Evolutionary conservation across 2,888 invertebrate genomes (phyloP).

Genomic region (Rotaria magnacalcarata): DNA sequence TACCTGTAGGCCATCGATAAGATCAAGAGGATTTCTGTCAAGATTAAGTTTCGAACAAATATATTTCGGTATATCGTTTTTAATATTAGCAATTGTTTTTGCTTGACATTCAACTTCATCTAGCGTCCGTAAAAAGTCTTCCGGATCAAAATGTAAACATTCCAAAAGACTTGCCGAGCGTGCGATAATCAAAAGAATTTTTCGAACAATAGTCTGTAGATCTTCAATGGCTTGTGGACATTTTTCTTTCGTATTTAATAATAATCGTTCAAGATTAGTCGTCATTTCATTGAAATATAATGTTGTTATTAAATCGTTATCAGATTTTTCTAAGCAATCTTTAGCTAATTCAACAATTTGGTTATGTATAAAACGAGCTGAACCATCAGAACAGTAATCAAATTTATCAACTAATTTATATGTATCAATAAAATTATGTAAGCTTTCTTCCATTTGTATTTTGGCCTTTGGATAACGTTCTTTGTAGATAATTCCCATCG

Average conservation of each 20-base stretch:
- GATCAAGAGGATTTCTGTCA: conserved; percentile 73
- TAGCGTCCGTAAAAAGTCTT: conserved; percentile 89
- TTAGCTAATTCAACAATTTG: conserved; percentile 80
- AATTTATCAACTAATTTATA: conserved; percentile 12
- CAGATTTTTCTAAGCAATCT: conserved; percentile 89
- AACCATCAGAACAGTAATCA: conserved; percentile 62
- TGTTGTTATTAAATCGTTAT: conserved; percentile 86
- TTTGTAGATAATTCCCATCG: conserved; percentile 16
- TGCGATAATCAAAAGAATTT: conserved; percentile 85
- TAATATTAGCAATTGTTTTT: conserved; percentile 67
- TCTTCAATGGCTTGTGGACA: conserved; percentile 37
- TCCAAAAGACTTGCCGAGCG: conserved; percentile 90
- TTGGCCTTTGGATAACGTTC: conserved; percentile 38
- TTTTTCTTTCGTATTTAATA: conserved; percentile 70
- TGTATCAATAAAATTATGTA: conserved; percentile 44
- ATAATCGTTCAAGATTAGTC: conserved; percentile 84
- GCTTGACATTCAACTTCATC: conserved; percentile 76
- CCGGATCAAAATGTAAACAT: conserved; percentile 97
- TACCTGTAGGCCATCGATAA: conserved; percentile 1
- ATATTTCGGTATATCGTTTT: conserved; percentile 92
- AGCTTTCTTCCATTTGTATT: conserved; percentile 43
- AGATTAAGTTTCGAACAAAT: conserved; percentile 83
- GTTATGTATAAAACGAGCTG: conserved; percentile 90
- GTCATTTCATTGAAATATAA: conserved; percentile 97
- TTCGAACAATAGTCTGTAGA: conserved; percentile 42